Conservation (phyloP, 2,113 vertebrate genomes). For the Ranitomeya imitator region DNA sequence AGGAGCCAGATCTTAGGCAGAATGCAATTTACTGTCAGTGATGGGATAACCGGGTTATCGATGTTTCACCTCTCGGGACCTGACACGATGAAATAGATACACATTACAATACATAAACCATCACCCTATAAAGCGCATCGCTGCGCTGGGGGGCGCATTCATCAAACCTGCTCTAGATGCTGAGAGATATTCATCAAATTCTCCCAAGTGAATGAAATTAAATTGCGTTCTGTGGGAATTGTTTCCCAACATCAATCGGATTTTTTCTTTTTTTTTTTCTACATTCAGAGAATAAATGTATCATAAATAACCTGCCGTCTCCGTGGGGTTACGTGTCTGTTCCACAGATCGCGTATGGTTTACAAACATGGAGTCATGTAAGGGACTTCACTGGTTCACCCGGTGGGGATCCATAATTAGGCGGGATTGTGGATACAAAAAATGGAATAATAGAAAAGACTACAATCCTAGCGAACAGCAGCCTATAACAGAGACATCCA, state of each 20-base stretch:
- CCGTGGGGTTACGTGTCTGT: not conserved
- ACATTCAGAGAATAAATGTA: not conserved
- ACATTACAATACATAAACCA: conserved; percentile 28
- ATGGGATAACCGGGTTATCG: conserved; percentile 31
- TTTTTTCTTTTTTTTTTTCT: conserved; percentile 11
- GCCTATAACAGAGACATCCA: not conserved
- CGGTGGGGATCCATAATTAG: not conserved
- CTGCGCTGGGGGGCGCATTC: not conserved
- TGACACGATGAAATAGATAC: conserved; percentile 26
- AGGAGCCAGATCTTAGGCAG: not conserved
- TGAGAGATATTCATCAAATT: conserved; percentile 4
- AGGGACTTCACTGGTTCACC: not conserved
- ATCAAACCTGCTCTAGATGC: not conserved
- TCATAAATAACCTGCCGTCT: conserved; percentile 18
- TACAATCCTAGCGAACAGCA: no score
- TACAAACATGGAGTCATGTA: not conserved
- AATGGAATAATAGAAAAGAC: not conserved
- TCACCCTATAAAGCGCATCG: not conserved
- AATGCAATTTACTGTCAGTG: conserved; percentile 14
- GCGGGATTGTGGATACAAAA: not conserved
- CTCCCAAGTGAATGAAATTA: conserved; percentile 25
- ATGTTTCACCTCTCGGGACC: conserved; percentile 26
- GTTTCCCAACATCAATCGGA: not conserved
- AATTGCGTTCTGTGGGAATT: conserved; percentile 2
- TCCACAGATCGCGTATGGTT: not conserved